A percentile compares a stretch with the other conserved stretches of the same genome.
Conservation (phyloP, 2,888 invertebrate species). For the Cantharis rustica region DNA sequence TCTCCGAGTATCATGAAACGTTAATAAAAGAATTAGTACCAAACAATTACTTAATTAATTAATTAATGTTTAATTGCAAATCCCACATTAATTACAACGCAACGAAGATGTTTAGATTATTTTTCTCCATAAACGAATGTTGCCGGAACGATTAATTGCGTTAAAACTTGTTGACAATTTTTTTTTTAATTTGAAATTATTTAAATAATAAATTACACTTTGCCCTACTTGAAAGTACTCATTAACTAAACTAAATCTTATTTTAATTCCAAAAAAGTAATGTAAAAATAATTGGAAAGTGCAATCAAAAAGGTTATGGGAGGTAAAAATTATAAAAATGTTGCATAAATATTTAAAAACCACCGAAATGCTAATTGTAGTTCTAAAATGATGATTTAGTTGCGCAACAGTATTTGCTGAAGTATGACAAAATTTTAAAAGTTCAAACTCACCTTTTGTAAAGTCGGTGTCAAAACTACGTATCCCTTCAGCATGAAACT, state of each 20-base stretch:
- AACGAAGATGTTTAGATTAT: not conserved
- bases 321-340: not conserved
- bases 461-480: constrained; percentile 77
- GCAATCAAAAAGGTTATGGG: not conserved
- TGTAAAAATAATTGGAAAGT: not conserved
- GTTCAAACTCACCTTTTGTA: constrained; percentile 71
- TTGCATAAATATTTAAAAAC: not conserved
- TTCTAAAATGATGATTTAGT: not conserved
- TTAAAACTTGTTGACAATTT: not conserved
- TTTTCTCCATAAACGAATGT: not conserved
- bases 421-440: not conserved
- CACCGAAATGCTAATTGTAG: not conserved
- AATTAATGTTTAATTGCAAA: not conserved
- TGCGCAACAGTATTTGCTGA: not conserved
- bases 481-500: constrained; percentile 81
- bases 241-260: not conserved
- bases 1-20: not conserved
- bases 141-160: not conserved
- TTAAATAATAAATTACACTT: not conserved
- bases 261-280: not conserved
- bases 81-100: not conserved
- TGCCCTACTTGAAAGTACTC: not conserved
- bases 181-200: not conserved
- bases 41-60: not conserved
- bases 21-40: not conserved